phyloP scores from a whole-genome alignment of 2,113 vertebrate genomes.

The Cynoglossus semilaevis region DNA sequence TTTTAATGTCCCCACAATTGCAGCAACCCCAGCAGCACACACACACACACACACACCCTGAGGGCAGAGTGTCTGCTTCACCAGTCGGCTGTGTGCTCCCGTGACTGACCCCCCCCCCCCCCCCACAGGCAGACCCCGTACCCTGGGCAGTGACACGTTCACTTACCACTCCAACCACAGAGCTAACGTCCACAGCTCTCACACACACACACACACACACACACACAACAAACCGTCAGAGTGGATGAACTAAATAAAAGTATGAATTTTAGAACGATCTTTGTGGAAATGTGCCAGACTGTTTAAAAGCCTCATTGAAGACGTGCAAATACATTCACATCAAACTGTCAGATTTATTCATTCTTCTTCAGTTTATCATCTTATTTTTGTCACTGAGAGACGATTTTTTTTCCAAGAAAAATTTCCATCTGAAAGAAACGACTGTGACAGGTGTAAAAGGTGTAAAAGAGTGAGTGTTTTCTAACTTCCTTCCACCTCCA shows the following conservation, averaged over 20 bases:
- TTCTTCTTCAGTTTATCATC: too few relatives aligned
- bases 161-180: conserved; percentile 63
- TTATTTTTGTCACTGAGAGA: too few relatives aligned
- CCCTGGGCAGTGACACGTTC: conserved; percentile 70
- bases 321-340: too few relatives aligned
- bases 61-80: conserved; percentile 59
- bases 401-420: too few relatives aligned
- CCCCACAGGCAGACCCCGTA: conserved; percentile 51
- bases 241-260: too few relatives aligned
- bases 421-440: too few relatives aligned
- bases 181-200: conserved; percentile 22
- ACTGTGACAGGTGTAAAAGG: too few relatives aligned
- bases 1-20: too few relatives aligned
- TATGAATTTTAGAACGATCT: too few relatives aligned
- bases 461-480: conserved; percentile 5
- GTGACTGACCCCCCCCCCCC: conserved; percentile 66
- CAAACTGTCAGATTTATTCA: too few relatives aligned
- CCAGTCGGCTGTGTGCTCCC: conserved; percentile 61
- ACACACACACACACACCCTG: conserved; percentile 44
- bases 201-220: background rate
- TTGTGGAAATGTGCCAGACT: too few relatives aligned
- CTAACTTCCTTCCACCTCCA: conserved; percentile 17
- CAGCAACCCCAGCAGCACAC: background rate
- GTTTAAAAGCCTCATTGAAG: too few relatives aligned
- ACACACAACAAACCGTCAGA: conserved; percentile 23